These are phyloP conservation scores for Tachysurus vachellii DNA, from an alignment of 2,113 vertebrate species.

Conservation along the genomic window DNA sequence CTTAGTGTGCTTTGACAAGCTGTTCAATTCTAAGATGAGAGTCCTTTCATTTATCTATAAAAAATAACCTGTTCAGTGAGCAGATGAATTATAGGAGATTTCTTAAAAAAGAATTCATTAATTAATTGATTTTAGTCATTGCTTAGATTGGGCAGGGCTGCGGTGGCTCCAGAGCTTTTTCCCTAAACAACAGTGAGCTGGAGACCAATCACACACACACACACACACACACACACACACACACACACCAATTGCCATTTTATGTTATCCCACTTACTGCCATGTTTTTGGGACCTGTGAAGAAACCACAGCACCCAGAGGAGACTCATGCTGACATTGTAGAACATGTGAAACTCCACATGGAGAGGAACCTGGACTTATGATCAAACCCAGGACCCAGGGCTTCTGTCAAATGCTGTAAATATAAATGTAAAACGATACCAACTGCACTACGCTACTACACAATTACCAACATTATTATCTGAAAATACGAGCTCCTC, in stretches of 20 bases:
- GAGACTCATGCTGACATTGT: neutral
- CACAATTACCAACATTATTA: neutral
- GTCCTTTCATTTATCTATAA: neutral
- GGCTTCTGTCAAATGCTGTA: too few relatives aligned
- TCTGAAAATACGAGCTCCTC: neutral
- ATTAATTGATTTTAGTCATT: neutral
- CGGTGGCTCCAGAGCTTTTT: neutral
- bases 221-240: neutral
- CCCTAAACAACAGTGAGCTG: neutral
- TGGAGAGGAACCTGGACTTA: neutral
- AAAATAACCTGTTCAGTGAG: neutral
- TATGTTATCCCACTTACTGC: neutral
- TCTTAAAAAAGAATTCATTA: neutral
- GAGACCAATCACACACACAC: neutral
- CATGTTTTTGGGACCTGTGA: neutral
- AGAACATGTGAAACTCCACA: neutral
- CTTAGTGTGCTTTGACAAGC: neutral
- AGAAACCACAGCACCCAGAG: neutral
- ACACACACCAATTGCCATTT: neutral
- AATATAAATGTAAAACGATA: too few relatives aligned
- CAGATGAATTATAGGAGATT: neutral
- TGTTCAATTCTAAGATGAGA: neutral
- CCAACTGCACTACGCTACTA: neutral
- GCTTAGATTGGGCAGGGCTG: neutral
- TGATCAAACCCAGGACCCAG: neutral